These are phyloP conservation scores for Prorops nasuta DNA, from an alignment of 1,140 invertebrate species.

Conservation along the genomic window DNA sequence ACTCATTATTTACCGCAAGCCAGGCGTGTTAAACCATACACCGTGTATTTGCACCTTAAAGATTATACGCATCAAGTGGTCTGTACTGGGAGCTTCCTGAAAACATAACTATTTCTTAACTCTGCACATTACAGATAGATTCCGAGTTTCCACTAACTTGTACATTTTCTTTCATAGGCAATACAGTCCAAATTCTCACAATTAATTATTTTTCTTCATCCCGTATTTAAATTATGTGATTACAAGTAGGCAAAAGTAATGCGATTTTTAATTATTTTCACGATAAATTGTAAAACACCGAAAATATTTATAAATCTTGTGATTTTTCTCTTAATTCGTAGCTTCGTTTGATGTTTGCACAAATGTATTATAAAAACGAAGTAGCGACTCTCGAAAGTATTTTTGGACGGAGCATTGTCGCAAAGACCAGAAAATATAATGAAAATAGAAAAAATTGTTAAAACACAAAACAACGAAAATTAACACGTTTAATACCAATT, in stretches of 20 bases:
- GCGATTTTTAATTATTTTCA: neutral
- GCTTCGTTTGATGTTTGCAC: too few relatives aligned
- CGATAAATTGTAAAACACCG: constrained; percentile 4
- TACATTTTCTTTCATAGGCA: constrained; percentile 8
- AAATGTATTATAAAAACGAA: too few relatives aligned
- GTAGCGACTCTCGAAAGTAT: too few relatives aligned
- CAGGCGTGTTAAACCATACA: constrained; percentile 26
- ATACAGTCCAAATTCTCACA: constrained; percentile 4
- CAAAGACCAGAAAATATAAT: too few relatives aligned
- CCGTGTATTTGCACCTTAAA: constrained; percentile 6
- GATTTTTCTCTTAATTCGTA: constrained; percentile 4
- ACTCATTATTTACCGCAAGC: too few relatives aligned
- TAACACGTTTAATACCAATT: too few relatives aligned
- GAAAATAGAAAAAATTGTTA: too few relatives aligned
- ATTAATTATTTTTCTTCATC: constrained; percentile 7
- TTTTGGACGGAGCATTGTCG: too few relatives aligned
- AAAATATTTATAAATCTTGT: neutral
- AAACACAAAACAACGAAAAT: too few relatives aligned
- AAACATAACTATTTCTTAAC: constrained; percentile 11
- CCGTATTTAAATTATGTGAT: constrained; percentile 10
- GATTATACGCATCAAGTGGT: neutral
- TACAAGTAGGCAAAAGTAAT: too few relatives aligned
- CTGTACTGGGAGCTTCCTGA: constrained; percentile 6
- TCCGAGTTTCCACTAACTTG: constrained; percentile 5
- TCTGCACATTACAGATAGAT: constrained; percentile 10